phyloP scores from a whole-genome alignment of 2,888 invertebrate species.

The Drosophila vallismaia region DNA sequence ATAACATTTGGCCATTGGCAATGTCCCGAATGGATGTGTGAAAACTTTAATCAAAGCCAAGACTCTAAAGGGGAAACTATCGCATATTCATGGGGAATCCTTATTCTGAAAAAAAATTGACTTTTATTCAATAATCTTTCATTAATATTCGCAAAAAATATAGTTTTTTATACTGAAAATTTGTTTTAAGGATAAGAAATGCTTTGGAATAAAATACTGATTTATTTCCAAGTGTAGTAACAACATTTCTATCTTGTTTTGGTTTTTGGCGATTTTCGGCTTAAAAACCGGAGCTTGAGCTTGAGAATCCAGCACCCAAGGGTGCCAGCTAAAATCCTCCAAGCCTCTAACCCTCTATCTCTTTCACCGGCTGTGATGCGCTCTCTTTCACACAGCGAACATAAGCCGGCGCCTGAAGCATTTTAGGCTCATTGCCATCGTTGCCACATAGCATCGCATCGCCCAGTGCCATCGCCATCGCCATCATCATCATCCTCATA shows the following conservation, averaged over 20 bases:
- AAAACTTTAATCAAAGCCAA: constrained; percentile 63
- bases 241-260: constrained; percentile 6
- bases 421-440: constrained; percentile 35
- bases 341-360: not conserved
- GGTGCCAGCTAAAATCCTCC: constrained; percentile 18
- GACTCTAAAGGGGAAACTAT: constrained; percentile 24
- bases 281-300: constrained; percentile 8
- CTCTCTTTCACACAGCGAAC: constrained; percentile 5
- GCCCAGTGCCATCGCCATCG: constrained; percentile 11
- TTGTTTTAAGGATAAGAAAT: no score
- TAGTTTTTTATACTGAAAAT: no score
- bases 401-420: constrained; percentile 37
- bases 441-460: constrained; percentile 13
- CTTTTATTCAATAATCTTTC: no score
- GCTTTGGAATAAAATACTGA: not conserved
- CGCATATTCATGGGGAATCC: no score
- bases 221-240: constrained; percentile 3
- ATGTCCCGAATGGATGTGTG: constrained; percentile 32
- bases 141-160: no score
- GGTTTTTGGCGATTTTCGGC: constrained; percentile 15
- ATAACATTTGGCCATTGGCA: constrained; percentile 15
- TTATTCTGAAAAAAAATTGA: no score
- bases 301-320: constrained; percentile 8
- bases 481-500: constrained; percentile 8
- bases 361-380: constrained; percentile 1